Evolutionary conservation across 2,888 invertebrate species (phyloP).

Genomic region (Spisula subtruncata): DNA sequence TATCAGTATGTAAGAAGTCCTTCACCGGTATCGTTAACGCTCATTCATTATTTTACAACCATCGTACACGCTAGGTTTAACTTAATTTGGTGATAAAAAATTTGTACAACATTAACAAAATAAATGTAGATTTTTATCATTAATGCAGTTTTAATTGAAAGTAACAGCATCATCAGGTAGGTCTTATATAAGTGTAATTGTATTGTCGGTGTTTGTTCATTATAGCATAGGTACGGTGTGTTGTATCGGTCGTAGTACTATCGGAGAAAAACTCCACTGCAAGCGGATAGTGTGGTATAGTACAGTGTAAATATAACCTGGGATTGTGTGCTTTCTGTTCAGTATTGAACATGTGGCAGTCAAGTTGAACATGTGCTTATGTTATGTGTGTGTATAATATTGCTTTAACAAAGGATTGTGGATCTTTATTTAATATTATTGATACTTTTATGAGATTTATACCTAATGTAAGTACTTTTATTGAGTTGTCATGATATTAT

Average conservation of each 20-base stretch:
- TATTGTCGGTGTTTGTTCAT: neutral
- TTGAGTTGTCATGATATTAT: neutral
- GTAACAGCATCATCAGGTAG: neutral
- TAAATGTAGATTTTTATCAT: constrained; percentile 14
- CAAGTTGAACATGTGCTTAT: constrained; percentile 27
- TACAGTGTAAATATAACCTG: constrained; percentile 2
- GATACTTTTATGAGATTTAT: constrained; percentile 18
- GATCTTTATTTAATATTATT: neutral
- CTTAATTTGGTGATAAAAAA: neutral
- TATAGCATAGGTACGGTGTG: neutral
- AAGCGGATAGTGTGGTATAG: too few relatives aligned
- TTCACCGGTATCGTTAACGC: neutral
- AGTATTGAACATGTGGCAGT: constrained; percentile 54
- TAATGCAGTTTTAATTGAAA: neutral
- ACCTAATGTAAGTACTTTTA: neutral
- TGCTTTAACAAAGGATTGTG: constrained; percentile 34
- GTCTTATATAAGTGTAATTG: neutral
- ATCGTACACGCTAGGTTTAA: neutral
- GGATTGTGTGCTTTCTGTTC: constrained; percentile 33
- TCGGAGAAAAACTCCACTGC: neutral
- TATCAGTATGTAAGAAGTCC: neutral
- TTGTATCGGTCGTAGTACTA: neutral
- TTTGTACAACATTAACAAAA: neutral
- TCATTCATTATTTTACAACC: neutral
- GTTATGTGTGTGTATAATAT: neutral